A percentile compares a stretch with the other conserved stretches of the same genome.
Conservation (phyloP, 2,113 vertebrate genomes). For the Brachyhypopomus occidentalis region DNA sequence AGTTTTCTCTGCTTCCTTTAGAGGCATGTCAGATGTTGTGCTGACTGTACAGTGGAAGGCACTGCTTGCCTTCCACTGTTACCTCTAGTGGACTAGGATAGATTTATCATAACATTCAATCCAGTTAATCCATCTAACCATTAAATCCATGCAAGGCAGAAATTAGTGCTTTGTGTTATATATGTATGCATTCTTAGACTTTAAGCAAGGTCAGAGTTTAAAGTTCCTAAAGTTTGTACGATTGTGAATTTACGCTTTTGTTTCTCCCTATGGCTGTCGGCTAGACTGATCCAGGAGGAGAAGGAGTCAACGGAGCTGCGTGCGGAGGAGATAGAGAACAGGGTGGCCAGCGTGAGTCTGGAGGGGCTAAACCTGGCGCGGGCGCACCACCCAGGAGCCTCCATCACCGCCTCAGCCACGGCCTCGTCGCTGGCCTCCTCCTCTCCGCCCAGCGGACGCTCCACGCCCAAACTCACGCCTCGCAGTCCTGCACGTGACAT, state of each 20-base stretch:
- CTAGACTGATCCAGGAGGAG: constrained; percentile 96
- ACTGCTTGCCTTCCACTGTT: no score
- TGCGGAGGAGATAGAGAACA: constrained; percentile 97
- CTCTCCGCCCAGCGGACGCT: constrained; percentile 96
- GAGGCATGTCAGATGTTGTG: no score
- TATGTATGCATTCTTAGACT: no score
- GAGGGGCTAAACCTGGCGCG: constrained; percentile 95
- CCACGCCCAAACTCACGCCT: constrained; percentile 93
- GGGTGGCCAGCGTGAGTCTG: constrained; percentile 94
- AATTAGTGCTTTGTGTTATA: no score
- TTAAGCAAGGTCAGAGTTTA: no score
- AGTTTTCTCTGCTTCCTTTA: no score
- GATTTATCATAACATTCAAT: no score
- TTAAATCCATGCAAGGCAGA: no score
- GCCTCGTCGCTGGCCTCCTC: constrained; percentile 95
- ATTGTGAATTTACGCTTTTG: not conserved
- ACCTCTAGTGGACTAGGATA: no score
- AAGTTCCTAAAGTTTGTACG: no score
- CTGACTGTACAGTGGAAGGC: no score
- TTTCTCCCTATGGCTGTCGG: not conserved
- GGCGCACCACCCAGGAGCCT: constrained; percentile 89
- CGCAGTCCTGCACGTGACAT: constrained; percentile 93
- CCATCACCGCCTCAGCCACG: constrained; percentile 93
- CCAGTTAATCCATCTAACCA: no score
- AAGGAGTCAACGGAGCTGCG: constrained; percentile 97